Evolutionary conservation across 2,797 vertebrate genomes (phyloP), one percentile per base, ranked within the genome.

Genomic region (Pteronotus mesoamericanus): DNA sequence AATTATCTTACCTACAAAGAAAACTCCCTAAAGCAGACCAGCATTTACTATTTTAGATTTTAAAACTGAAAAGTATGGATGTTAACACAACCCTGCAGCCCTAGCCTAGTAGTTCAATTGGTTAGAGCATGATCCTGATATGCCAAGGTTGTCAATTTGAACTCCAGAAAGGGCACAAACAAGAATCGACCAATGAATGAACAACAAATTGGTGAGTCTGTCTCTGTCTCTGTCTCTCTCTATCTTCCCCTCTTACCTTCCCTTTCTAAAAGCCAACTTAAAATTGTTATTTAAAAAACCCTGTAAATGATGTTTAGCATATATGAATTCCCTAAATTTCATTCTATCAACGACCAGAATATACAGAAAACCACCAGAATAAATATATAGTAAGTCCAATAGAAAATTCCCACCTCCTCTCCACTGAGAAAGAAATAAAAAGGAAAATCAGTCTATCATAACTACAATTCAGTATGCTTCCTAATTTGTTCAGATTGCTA

Each of bases 31-130:
- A 77, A 87, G 34, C 11, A 86, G 16, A 92, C 46, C 48, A 71
- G 29, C 48, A 91, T 37, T 80, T 86, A 94, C n/a, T 87, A 69
- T 39, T 85, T 93, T 91, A 93, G 11, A 7, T 66, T 55, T 84
- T 32, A 80, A 95, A 89, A 68, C 26, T 44, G 21, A 89, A 89
- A n/a, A 72, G 91, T 42, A 78, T n/a, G 10, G 71, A 90, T n/a
- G 42, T 79, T 85, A 90, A 87, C 90, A 84, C 7, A 83, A 72
- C 15, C 26, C 26, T 53, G 5, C 34, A 75, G 18, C n/a, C 64
- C 64, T 34, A n/a, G 64, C 64, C 64, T 61, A 66, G 64, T 4
- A 18, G 64, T 64, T 66, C n/a, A 64, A 18, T 19, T 66, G 16
- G n/a, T 9, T 34, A n/a, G 64, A 19, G 59, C 29, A 5, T 21